Conservation (phyloP, 2,797 vertebrate genomes). For the Rhabdophis nuchalis region DNA sequence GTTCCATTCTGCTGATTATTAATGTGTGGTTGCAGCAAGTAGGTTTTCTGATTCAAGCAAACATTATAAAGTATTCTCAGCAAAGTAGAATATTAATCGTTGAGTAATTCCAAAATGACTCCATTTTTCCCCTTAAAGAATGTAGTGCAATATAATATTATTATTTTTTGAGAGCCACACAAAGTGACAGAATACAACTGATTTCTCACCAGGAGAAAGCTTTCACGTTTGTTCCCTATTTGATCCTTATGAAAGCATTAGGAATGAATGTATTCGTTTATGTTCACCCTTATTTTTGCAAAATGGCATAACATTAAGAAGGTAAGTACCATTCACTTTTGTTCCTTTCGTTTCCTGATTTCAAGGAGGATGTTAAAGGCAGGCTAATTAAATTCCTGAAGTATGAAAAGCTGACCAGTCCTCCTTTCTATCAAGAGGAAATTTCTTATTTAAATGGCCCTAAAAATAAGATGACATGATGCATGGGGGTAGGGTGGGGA, state of each 20-base stretch:
- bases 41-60: slow-evolving; percentile 7
- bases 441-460: not conserved
- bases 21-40: slow-evolving; percentile 1
- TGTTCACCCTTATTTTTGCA: not conserved
- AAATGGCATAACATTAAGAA: slow-evolving; percentile 2
- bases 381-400: slow-evolving; percentile 22
- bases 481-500: fast-evolving
- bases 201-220: not conserved
- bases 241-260: not conserved
- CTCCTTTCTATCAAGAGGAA: not conserved
- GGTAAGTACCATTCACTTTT: not conserved
- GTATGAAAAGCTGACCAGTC: slow-evolving; percentile 14
- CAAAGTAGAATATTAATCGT: not conserved
- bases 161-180: not conserved
- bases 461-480: not conserved
- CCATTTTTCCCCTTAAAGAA: not conserved
- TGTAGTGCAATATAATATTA: not conserved
- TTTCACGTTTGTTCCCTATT: not conserved
- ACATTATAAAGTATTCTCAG: slow-evolving; percentile 31
- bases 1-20: slow-evolving; percentile 1
- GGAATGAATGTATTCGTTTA: not conserved
- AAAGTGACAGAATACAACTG: not conserved
- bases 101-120: not conserved
- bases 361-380: slow-evolving; percentile 11
- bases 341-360: not conserved